These are phyloP conservation scores for Cotesia chilonis DNA, from an alignment of 1,140 invertebrate species.

Conservation along the genomic window DNA sequence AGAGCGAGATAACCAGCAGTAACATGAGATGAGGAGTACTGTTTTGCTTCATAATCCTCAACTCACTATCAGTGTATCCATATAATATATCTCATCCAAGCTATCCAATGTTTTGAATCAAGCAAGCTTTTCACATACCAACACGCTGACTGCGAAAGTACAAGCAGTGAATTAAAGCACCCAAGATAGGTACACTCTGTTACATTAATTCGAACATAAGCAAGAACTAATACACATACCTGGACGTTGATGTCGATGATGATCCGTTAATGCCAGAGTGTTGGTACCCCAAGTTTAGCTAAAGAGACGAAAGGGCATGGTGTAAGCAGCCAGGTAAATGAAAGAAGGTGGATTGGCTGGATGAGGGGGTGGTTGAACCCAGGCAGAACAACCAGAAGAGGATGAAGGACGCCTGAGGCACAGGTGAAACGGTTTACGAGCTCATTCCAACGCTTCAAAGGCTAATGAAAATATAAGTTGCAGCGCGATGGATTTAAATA, in stretches of 20 bases:
- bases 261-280: background rate
- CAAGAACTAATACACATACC: no score
- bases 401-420: constrained; percentile 49
- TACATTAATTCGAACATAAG: no score
- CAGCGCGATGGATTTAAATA: constrained; percentile 60
- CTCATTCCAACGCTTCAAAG: constrained; percentile 46
- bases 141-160: no score
- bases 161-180: no score
- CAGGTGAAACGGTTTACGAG: constrained; percentile 58
- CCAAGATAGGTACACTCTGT: no score
- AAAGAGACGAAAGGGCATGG: background rate
- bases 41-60: no score
- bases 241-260: background rate
- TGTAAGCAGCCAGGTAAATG: constrained; percentile 27
- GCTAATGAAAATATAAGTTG: constrained; percentile 64
- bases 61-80: no score
- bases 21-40: no score
- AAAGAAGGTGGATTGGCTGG: constrained; percentile 22
- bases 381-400: constrained; percentile 32
- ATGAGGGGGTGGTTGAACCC: background rate
- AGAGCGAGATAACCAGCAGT: background rate
- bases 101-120: no score
- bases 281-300: background rate
- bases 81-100: no score
- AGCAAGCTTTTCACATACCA: no score